Evolutionary conservation across 2,797 vertebrate genomes (phyloP).

Genomic region (Urocyon cinereoargenteus): DNA sequence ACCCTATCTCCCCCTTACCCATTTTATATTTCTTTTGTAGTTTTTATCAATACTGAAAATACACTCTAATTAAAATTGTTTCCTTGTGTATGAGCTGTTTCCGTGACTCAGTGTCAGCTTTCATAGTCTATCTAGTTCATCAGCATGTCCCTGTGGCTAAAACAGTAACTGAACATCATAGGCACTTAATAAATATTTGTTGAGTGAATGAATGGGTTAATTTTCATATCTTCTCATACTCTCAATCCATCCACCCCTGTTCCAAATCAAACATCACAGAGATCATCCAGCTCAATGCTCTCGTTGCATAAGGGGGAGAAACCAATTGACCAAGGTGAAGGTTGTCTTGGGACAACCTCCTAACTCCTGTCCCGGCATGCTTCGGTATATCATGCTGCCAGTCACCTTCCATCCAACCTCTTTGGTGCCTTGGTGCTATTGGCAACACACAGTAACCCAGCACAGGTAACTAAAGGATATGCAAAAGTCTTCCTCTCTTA

Average conservation of each 20-base stretch:
- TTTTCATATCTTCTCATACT: background rate
- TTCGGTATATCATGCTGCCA: accelerated
- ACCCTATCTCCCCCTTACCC: background rate
- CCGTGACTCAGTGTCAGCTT: background rate
- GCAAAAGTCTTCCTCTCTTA: background rate
- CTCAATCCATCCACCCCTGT: background rate
- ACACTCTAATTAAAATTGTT: background rate
- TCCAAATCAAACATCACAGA: background rate
- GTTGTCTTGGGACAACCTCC: background rate
- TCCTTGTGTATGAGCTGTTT: background rate
- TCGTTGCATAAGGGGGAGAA: background rate
- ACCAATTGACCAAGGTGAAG: background rate
- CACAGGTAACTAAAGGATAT: background rate
- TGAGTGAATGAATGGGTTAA: background rate
- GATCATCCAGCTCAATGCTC: background rate
- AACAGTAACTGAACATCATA: background rate
- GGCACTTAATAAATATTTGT: background rate
- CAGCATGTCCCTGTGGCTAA: background rate
- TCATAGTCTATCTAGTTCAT: background rate
- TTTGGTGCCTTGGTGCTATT: accelerated
- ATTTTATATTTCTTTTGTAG: background rate
- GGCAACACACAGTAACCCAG: background rate
- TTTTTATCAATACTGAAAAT: background rate
- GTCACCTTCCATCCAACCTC: background rate
- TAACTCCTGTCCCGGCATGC: background rate